phyloP scores from a whole-genome alignment of 2,888 invertebrate species.

The Theodoxus fluviatilis region DNA sequence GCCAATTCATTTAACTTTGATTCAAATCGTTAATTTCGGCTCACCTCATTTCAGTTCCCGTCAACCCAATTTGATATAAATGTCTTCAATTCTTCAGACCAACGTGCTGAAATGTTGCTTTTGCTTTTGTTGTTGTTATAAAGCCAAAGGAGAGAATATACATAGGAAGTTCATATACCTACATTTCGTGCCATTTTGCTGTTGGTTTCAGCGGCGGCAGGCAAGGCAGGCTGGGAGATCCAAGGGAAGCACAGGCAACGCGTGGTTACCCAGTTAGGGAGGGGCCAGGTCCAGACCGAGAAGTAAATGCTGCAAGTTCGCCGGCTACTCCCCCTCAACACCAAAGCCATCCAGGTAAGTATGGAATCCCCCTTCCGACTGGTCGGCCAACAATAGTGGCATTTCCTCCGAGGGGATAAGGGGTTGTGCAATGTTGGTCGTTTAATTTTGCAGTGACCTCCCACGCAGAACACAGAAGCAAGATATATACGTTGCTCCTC shows the following conservation, averaged over 20 bases:
- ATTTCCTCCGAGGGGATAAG: too few relatives aligned
- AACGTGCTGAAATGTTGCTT: not conserved
- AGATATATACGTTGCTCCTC: too few relatives aligned
- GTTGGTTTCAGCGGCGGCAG: constrained; percentile 60
- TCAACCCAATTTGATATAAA: not conserved
- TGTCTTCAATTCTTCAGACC: not conserved
- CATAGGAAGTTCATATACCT: not conserved
- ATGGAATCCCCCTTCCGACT: not conserved
- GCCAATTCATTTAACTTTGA: too few relatives aligned
- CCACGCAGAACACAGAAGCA: too few relatives aligned
- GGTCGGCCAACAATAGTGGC: too few relatives aligned
- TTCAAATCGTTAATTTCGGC: too few relatives aligned
- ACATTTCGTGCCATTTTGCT: not conserved
- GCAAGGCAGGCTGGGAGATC: constrained; percentile 57
- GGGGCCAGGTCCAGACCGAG: constrained; percentile 65
- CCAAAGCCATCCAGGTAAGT: constrained; percentile 76
- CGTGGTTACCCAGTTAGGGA: too few relatives aligned
- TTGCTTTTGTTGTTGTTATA: not conserved
- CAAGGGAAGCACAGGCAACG: constrained; percentile 35
- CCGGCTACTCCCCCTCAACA: constrained; percentile 77
- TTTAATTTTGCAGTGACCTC: too few relatives aligned
- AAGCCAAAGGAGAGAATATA: not conserved
- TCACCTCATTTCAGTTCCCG: too few relatives aligned
- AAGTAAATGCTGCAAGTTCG: constrained; percentile 78
- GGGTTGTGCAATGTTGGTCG: too few relatives aligned